Conservation (phyloP, 2,797 vertebrate genomes). For the Ctenochaetus hawaiiensis region DNA sequence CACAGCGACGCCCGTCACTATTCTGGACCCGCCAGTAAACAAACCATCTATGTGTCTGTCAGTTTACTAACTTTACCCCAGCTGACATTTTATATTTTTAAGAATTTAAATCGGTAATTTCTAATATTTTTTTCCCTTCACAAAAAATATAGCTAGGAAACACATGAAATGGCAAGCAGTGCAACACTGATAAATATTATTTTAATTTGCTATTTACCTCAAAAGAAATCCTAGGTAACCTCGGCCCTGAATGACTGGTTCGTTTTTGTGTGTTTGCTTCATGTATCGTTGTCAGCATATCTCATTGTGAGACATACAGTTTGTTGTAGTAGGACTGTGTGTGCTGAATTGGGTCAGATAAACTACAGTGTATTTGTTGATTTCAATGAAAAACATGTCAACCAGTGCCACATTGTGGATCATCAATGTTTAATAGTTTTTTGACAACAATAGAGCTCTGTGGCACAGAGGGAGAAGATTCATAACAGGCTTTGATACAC, state of each 20-base stretch:
- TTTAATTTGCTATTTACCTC: background rate
- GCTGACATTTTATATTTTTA: background rate
- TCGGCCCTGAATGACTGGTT: background rate
- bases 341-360: background rate
- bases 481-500: background rate
- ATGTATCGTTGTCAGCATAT: too few species aligned
- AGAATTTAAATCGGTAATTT: background rate
- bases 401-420: background rate
- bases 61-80: background rate
- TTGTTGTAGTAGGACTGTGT: background rate
- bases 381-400: background rate
- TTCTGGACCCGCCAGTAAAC: constrained; percentile 65
- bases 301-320: background rate
- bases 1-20: constrained; percentile 67
- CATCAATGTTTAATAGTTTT: too few species aligned
- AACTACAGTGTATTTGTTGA: background rate
- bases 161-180: background rate
- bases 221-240: background rate
- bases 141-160: background rate
- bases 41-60: constrained; percentile 38
- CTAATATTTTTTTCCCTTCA: background rate
- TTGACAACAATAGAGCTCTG: too few species aligned
- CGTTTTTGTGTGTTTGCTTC: too few species aligned
- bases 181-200: background rate
- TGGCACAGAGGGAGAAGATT: too few species aligned